Evolutionary conservation across 2,113 vertebrate genomes (phyloP).

Genomic region (Otocyon megalotis): DNA sequence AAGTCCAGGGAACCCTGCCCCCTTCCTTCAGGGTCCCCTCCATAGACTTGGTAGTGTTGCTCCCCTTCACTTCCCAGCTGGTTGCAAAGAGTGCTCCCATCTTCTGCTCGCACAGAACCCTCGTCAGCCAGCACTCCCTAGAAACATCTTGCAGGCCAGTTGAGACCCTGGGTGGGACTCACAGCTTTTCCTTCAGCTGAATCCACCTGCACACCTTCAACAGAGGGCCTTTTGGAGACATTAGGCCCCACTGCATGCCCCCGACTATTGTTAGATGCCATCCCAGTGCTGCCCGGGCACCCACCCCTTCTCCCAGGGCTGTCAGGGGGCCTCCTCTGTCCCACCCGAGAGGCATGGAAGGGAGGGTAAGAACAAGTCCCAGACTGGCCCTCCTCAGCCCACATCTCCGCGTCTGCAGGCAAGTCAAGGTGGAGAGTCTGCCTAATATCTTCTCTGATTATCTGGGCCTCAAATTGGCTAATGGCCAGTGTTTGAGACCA

Average conservation of each 20-base stretch:
- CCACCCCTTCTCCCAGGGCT: background rate
- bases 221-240: no score
- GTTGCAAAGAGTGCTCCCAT: background rate
- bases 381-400: background rate
- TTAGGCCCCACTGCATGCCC: background rate
- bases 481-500: background rate
- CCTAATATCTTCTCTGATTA: background rate
- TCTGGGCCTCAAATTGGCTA: background rate
- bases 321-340: no score
- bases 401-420: background rate
- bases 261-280: accelerated
- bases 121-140: background rate
- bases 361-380: background rate
- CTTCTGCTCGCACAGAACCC: background rate
- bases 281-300: no score
- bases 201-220: background rate
- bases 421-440: no score
- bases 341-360: accelerated
- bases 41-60: background rate
- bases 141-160: background rate
- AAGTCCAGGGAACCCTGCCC: background rate
- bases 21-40: background rate
- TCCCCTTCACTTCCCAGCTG: background rate
- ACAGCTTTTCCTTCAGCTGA: background rate
- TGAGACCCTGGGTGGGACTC: background rate